Evolutionary conservation across 2,888 invertebrate genomes (phyloP), one percentile per base, ranked within the genome.

Genomic region (Oligia strigilis): DNA sequence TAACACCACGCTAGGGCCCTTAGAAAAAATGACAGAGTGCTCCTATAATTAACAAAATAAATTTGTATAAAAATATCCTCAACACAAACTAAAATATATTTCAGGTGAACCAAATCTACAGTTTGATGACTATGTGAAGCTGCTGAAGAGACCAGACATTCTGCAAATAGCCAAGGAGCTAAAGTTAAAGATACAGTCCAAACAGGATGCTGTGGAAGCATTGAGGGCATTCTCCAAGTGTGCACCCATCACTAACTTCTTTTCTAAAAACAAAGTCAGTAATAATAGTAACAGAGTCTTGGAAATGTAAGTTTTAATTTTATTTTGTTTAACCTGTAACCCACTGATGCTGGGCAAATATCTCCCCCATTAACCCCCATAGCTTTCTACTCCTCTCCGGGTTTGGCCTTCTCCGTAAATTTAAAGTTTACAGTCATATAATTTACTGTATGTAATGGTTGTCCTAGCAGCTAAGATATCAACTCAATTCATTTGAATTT

Each of bases 91-190:
- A 23, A 40, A 58, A 71, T 65, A 36, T n/a, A 36, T 85, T 87
- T n/a, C 55, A 91, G 90, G 66, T 91, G 89, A 66, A 75, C 77
- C 83, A 64, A 83, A 78, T 71, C 90, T 92, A 84, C 85, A 72
- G 62, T 92, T 94, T 86, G 90, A 94, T 82, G 93, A 94, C 17
- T 91, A 88, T 74, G 84, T 90, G 11, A 80, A 88, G 40, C 74
- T 95, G 40, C 83, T 97, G 72, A 94, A 92, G 83, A 84, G 83
- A 58, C 90, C 92, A 11, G 96, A 97, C 46, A 81, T 97, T 49
- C 92, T 93, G 77, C 86, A 91, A 71, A 92, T 97, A 75, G 96
- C 96, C 83, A 95, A 96, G 83, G 91, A 92, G 11, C 90, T 96
- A 2, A 95, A 96, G 83, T 65, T 95, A 5, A 95, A 94, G 79